phyloP scores from a whole-genome alignment of 2,797 vertebrate genomes.

The Oreortyx pictus region DNA sequence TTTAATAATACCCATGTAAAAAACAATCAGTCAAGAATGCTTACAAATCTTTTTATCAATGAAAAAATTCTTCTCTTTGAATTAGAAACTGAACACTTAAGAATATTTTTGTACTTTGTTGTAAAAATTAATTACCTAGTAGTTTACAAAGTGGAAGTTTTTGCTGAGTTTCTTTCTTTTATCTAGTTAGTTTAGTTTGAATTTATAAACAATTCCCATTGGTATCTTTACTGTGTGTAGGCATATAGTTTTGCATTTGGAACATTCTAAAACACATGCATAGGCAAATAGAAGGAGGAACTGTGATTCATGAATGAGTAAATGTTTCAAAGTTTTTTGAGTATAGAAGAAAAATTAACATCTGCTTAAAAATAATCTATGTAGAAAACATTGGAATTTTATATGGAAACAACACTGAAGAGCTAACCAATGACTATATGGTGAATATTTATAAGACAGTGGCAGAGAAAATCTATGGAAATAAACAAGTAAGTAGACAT shows the following conservation, averaged over 20 bases:
- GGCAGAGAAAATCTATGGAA: background rate
- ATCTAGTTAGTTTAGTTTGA: background rate
- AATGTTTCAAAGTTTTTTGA: background rate
- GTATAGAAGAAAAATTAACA: background rate
- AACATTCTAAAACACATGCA: background rate
- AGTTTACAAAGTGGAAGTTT: background rate
- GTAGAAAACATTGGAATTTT: background rate
- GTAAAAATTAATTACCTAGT: background rate
- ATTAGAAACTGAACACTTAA: background rate
- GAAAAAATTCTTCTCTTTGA: background rate
- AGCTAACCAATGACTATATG: background rate
- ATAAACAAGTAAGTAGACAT: background rate
- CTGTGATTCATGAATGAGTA: background rate
- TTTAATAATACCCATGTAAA: background rate
- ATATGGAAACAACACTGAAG: background rate
- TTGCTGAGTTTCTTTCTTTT: background rate
- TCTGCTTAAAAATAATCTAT: background rate
- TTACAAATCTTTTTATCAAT: background rate
- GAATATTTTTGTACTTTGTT: background rate
- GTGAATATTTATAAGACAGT: background rate
- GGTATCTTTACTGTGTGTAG: background rate
- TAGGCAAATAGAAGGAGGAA: background rate
- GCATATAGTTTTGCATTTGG: background rate
- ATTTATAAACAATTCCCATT: background rate
- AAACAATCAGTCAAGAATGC: background rate